Evolutionary conservation across 2,113 vertebrate species (phyloP), one percentile per base, ranked within the genome.

Genomic region (Sceloporus undulatus): DNA sequence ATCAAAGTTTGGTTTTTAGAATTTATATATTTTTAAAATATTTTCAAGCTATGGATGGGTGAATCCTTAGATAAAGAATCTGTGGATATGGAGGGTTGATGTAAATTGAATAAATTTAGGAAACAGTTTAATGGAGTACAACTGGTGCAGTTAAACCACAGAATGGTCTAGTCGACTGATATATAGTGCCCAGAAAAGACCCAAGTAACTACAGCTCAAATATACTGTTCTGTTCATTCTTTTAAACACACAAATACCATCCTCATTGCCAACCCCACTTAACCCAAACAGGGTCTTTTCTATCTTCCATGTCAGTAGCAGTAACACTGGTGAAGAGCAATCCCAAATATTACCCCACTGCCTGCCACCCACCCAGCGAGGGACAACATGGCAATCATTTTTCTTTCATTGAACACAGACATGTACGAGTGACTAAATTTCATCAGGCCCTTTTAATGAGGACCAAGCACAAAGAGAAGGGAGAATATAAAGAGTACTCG

Each of bases 281-380:
- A 82, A 0, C 65, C 10, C 90, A 62, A 3, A 21, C 2, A 23
- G 79, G 81, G 85, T 1, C 85, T 52, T 3, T 19, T 85, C 48
- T 1, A 9, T 40, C 1, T 54, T 85, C 29, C 48, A 21, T 11
- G 27, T 59, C 38, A 82, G 27, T 59, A 2, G 2, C 8, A 85
- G 76, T 56, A 82, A 93, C 42, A 87, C 9, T 52, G 13, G 62
- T 42, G 27, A n/a, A 9, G 16, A 85, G 7, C n/a, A 85, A 21
- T 34, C 29, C 68, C 68, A 84, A 62, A 62, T 62, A 14, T 62
- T 62, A 4, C 59, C 59, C 59, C 59, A 18, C 59, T 14, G 54
- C 2, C 48, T 54, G 23, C 29, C 40, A 52, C 13, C 23, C 13
- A 6, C 19, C 9, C 27, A 59, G 9, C 68, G 23, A 27, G 70